Percentiles rank a stretch among this genome's conserved stretches.
Conservation (phyloP, 2,113 vertebrate species). For the Haplotaxodon microlepis region DNA sequence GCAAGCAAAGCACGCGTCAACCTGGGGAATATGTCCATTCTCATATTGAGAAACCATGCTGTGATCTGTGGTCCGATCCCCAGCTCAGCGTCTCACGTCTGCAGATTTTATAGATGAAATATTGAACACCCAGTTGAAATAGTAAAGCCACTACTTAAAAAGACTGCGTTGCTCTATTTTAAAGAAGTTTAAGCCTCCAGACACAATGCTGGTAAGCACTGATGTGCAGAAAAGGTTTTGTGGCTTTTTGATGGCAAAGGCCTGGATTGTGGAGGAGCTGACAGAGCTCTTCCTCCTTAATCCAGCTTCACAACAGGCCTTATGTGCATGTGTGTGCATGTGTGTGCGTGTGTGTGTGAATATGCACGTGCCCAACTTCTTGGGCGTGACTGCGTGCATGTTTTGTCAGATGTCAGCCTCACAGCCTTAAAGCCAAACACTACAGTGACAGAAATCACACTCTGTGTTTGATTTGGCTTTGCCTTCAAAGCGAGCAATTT, state of each 20-base stretch:
- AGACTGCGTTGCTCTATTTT: not conserved
- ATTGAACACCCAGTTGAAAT: not conserved
- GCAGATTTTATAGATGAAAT: not conserved
- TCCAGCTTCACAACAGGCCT: conserved; percentile 2
- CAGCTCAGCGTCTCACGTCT: not conserved
- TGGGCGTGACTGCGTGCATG: conserved; percentile 35
- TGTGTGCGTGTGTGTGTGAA: not conserved
- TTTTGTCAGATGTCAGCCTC: conserved; percentile 59
- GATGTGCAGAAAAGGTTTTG: not conserved
- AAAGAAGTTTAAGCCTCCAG: not conserved
- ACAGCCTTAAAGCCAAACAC: conserved; percentile 40
- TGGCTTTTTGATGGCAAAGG: conserved; percentile 32
- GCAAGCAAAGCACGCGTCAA: not conserved
- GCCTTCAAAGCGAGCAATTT: conserved; percentile 64
- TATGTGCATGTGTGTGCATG: not conserved
- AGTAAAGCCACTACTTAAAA: not conserved
- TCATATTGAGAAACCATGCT: fast-evolving
- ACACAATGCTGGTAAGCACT: not conserved
- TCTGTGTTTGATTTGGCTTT: conserved; percentile 55
- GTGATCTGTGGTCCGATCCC: not conserved
- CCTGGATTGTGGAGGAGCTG: conserved; percentile 23
- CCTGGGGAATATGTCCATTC: not conserved
- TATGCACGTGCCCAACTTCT: not conserved
- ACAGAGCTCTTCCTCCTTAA: conserved; percentile 33
- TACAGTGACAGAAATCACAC: conserved; percentile 57